Evolutionary conservation across 2,888 invertebrate genomes (phyloP), one percentile per base, ranked within the genome.

Genomic region (Heliothis peltigera): DNA sequence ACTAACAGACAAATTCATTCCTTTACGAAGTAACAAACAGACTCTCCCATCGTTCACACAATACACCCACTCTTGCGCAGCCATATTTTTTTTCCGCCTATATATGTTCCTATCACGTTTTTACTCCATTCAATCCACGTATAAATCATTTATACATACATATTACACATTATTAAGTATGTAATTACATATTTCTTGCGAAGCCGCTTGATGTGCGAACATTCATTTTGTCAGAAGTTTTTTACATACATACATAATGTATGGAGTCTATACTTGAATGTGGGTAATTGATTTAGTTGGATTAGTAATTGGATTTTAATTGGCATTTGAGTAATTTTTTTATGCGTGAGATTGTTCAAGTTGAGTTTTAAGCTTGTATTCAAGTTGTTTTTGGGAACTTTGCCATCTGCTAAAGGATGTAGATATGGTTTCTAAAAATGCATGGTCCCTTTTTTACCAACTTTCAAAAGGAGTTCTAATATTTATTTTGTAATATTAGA

Each of bases 171-270:
- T 84, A 87, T 86, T 87, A 86, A 72, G 70, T 62, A 54, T 58
- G 72, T 84, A 86, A 87, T 88, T 86, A 83, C 81, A 82, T 77
- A 73, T 64, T 84, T 81, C 77, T 85, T 83, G 68, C 71, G 60
- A 70, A 56, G 65, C 48, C 18, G 51, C 43, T 73, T 61, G 73
- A 87, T 83, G 87, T 85, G 87, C 81, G 86, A 88, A 88, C 85
- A 85, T 79, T 73, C 75, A 75, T 75, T 67, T 74, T 51, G 58
- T 51, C 48, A 48, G 19, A 46, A 7, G 66, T 71, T 81, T 83
- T 77, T 58, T 57, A 35, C 17, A 25, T 12, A 15, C 51, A 53
- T 22, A 51, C 22, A 22, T 53, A 63, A 58, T 64, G 39, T 61
- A 47, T 47, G 49, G 8, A 22, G 4, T 22, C 17, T 44, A 17